Evolutionary conservation across 2,888 invertebrate genomes (phyloP), one percentile per base, ranked within the genome.

Genomic region (Teinopalpus imperialis): DNA sequence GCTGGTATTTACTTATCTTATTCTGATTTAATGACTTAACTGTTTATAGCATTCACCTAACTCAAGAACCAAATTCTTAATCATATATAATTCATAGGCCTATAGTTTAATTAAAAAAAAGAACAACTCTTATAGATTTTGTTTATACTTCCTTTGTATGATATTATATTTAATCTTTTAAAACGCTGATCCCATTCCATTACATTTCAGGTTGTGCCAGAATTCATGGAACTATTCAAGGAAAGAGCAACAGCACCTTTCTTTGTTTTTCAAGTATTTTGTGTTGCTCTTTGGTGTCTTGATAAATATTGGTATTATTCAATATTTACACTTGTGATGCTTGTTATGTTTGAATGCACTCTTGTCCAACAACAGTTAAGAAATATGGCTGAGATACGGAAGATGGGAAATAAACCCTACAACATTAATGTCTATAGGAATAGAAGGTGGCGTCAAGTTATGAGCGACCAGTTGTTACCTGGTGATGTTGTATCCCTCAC

Each of bases 221-320:
- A 98, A 76, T 99, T 99, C 71, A 92, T 94, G 90, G 98, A 99
- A 80, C 89, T 99, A 9, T 99, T 99, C 74, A 95, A 94, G 63
- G 99, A 99, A 83, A 90, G 99, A 61, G 99, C 99, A 0, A 98
- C 99, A 0, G 99, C 99, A 0, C 99, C 99, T 1, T 99, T 99
- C 83, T 99, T 99, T 81, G 98, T 99, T 2, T 99, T 99, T 81
- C 99, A 99, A 94, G 97, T 99, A 46, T 99, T 99, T 76, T 99
- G 99, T 70, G 99, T 99, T 31, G 96, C 95, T 6, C 89, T 99
- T 1, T 99, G 99, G 99, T 99, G 99, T 83, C 90, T 99, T 57
- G 99, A 99, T 74, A 98, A 98, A 73, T 99, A 98, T 81, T 98
- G 98, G 98, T 96, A 98, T 76, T 99, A 98, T 79, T 98, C 97